Percentiles rank a stretch among this genome's conserved stretches.
phyloP scores from a whole-genome alignment of 2,888 invertebrate genomes.

The Ophioninae sp. region DNA sequence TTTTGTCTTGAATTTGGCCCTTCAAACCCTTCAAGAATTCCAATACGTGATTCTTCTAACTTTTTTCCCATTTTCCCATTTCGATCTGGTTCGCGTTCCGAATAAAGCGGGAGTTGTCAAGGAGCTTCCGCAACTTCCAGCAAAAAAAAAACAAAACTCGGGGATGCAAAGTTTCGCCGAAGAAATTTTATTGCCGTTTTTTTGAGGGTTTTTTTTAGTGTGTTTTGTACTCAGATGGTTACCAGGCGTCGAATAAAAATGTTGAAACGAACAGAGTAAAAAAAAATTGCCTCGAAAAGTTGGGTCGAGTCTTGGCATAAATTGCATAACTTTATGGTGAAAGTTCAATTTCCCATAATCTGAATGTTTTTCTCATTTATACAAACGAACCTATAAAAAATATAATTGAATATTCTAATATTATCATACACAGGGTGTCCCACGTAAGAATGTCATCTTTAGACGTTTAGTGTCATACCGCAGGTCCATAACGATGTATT shows the following conservation, averaged over 20 bases:
- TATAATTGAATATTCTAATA: too few relatives aligned
- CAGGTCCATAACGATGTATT: too few relatives aligned
- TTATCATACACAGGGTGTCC: too few relatives aligned
- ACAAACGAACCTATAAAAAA: too few relatives aligned
- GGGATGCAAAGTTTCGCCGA: neutral
- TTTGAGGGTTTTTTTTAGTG: neutral
- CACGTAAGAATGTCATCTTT: too few relatives aligned
- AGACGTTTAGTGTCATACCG: too few relatives aligned
- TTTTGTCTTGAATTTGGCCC: too few relatives aligned
- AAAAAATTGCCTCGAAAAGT: neutral
- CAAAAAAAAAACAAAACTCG: neutral
- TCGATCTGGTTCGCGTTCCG: neutral
- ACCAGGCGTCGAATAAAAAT: neutral
- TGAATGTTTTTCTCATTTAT: too few relatives aligned
- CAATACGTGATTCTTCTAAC: constrained; percentile 33
- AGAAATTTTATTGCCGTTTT: neutral
- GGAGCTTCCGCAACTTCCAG: constrained; percentile 4
- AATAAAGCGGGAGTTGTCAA: neutral
- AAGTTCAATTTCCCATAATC: too few relatives aligned
- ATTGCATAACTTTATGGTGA: too few relatives aligned
- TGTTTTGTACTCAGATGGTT: neutral
- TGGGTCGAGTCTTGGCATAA: too few relatives aligned
- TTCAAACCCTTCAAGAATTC: constrained; percentile 31
- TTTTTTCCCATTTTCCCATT: constrained; percentile 34
- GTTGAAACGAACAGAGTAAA: neutral